Evolutionary conservation across 2,113 vertebrate species (phyloP).

Genomic region (Danio rerio): GRCz12tu NC_133177.1:34439001-34439500

Average conservation of each 20-base stretch:
- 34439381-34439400: neutral
- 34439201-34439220: neutral
- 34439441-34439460: slow-evolving; percentile 5
- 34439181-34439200: neutral
- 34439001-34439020: no score
- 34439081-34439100: no score
- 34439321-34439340: no score
- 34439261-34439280: no score
- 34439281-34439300: no score
- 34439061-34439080: no score
- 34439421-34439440: slow-evolving; percentile 32
- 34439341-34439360: neutral
- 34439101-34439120: no score
- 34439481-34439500: neutral
- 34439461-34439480: slow-evolving; percentile 2
- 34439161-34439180: neutral
- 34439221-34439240: neutral
- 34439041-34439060: no score
- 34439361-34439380: neutral
- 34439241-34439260: no score
- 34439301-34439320: no score
- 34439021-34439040: no score
- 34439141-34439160: neutral
- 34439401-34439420: neutral
- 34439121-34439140: neutral